These are phyloP conservation scores for Agapetus fuscipes DNA, from an alignment of 2,888 invertebrate genomes.

Conservation along the genomic window DNA sequence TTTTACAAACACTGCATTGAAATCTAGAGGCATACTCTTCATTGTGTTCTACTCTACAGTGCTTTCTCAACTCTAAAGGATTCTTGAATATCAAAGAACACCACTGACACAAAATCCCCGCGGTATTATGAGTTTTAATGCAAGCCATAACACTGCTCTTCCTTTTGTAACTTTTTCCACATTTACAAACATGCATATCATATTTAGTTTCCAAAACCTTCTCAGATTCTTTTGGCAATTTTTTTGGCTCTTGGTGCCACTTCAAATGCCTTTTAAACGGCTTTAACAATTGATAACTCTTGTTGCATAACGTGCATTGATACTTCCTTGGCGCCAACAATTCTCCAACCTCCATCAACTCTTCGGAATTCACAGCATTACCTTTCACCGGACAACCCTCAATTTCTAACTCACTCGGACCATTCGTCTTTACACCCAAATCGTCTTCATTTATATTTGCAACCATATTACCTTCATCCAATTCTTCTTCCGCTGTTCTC, in stretches of 20 bases:
- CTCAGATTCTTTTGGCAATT: not conserved
- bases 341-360: conserved; percentile 9
- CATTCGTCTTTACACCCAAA: too few species aligned
- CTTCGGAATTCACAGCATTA: too few species aligned
- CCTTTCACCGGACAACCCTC: too few species aligned
- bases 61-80: conserved; percentile 5
- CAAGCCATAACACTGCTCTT: conserved; percentile 13
- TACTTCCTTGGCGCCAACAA: conserved; percentile 13
- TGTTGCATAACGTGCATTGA: conserved; percentile 14
- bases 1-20: conserved; percentile 8
- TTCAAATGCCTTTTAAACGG: conserved; percentile 13
- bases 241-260: conserved; percentile 2
- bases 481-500: conserved; percentile 6
- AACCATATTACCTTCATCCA: conserved; percentile 8
- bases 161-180: conserved; percentile 13
- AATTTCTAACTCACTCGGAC: too few species aligned
- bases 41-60: conserved; percentile 7
- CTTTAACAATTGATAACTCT: conserved; percentile 7
- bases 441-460: too few species aligned
- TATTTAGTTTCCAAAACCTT: conserved; percentile 1
- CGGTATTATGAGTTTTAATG: conserved; percentile 9
- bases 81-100: conserved; percentile 8
- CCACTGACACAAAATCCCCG: conserved; percentile 12
- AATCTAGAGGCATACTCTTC: not conserved
- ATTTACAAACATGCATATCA: conserved; percentile 11